phyloP scores from a whole-genome alignment of 2,888 invertebrate species.

The Pollenia labialis region DNA sequence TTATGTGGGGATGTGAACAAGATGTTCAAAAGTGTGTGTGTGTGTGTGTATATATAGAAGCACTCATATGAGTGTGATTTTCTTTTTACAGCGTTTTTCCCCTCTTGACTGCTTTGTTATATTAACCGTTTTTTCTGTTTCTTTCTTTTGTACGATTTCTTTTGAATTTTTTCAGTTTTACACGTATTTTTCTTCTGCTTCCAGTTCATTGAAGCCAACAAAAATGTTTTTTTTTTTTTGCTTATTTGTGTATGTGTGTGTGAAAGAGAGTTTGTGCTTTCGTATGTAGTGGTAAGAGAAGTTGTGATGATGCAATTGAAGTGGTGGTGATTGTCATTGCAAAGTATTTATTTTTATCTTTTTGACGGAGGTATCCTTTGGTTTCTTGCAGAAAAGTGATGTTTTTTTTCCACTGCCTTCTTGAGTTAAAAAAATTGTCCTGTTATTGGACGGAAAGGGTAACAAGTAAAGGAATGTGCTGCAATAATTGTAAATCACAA shows the following conservation, averaged over 20 bases:
- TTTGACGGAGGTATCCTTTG: constrained; percentile 32
- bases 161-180: constrained; percentile 33
- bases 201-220: constrained; percentile 68
- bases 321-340: constrained; percentile 35
- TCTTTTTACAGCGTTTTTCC: constrained; percentile 29
- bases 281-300: background rate
- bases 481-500: constrained; percentile 39
- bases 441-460: background rate
- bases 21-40: background rate
- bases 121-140: constrained; percentile 44
- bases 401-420: background rate
- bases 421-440: background rate
- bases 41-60: background rate
- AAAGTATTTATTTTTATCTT: constrained; percentile 6
- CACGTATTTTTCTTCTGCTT: constrained; percentile 34
- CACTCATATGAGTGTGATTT: constrained; percentile 5
- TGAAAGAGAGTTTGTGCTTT: background rate
- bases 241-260: background rate
- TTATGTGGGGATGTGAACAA: background rate
- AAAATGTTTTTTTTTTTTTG: constrained; percentile 4
- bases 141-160: constrained; percentile 18
- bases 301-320: constrained; percentile 28
- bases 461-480: background rate
- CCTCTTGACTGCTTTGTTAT: constrained; percentile 61
- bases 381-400: background rate